Conservation (phyloP, 2,113 vertebrate species). For the Dascyllus trimaculatus region DNA sequence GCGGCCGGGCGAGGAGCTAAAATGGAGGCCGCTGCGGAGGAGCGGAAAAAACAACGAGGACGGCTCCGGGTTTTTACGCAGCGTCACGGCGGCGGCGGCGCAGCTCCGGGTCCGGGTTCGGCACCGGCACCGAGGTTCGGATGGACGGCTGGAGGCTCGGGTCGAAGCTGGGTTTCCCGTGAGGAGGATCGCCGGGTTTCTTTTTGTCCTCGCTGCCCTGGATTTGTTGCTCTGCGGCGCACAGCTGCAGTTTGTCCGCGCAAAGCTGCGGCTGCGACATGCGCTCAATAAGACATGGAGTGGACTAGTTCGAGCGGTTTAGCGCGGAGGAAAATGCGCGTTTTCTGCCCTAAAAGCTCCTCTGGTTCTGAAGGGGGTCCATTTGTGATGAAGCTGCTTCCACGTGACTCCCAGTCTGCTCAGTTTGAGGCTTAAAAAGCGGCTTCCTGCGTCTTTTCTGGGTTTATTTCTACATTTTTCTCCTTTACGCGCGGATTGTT, state of each 20-base stretch:
- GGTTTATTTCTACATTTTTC: background rate
- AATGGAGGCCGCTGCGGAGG: conserved; percentile 81
- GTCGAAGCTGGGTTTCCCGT: background rate
- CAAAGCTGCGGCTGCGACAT: conserved; percentile 63
- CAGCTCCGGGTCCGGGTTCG: background rate
- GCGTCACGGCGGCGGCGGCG: background rate
- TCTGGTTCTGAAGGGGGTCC: background rate
- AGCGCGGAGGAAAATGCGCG: rapidly evolving
- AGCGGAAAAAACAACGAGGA: background rate
- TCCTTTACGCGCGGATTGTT: rapidly evolving
- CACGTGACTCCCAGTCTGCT: conserved; percentile 41
- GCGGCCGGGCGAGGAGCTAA: conserved; percentile 79
- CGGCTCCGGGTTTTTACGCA: background rate
- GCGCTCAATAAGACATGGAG: conserved; percentile 78
- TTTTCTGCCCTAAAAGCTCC: background rate
- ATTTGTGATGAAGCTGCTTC: rapidly evolving
- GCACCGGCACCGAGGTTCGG: background rate
- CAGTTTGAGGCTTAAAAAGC: background rate
- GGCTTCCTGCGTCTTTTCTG: background rate
- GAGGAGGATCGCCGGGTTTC: background rate
- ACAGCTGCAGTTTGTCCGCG: conserved; percentile 73
- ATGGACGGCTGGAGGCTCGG: background rate
- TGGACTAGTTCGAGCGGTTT: conserved; percentile 63
- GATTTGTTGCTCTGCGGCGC: conserved; percentile 43
- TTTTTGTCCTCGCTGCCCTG: conserved; percentile 34